phyloP scores from a whole-genome alignment of 1,140 invertebrate genomes.

The Bombus confusus region DNA sequence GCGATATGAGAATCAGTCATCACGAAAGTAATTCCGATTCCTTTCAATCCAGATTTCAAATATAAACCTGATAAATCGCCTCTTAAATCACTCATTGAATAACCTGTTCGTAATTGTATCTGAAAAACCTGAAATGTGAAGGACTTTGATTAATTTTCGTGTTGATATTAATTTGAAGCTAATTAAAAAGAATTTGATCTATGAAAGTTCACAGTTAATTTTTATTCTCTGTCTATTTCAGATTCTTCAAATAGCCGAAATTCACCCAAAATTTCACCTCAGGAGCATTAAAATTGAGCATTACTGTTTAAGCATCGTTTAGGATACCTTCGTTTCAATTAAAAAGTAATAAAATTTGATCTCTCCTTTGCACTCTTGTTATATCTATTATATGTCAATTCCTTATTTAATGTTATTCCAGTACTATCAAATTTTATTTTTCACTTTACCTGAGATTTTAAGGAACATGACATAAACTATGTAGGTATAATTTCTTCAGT shows the following conservation, averaged over 20 bases:
- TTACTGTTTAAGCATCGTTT: neutral
- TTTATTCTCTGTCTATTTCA: neutral
- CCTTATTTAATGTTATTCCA: neutral
- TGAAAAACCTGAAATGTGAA: slow-evolving; percentile 83
- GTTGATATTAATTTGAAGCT: neutral
- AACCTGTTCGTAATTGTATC: slow-evolving; percentile 94
- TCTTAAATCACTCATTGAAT: slow-evolving; percentile 92
- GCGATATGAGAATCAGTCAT: slow-evolving; percentile 97
- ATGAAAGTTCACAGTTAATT: neutral
- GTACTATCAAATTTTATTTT: neutral
- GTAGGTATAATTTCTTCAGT: neutral
- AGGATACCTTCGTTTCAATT: neutral
- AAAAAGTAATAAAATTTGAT: neutral
- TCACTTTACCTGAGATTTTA: neutral
- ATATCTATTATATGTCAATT: too few species aligned
- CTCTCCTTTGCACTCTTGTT: neutral
- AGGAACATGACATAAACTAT: neutral
- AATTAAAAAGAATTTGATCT: neutral
- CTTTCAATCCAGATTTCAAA: slow-evolving; percentile 93
- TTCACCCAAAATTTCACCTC: neutral
- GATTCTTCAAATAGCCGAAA: neutral
- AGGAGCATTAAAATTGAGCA: neutral
- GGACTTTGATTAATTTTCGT: neutral
- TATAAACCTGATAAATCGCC: slow-evolving; percentile 92
- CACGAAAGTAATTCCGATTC: slow-evolving; percentile 93